These are phyloP conservation scores for Lymantria dispar DNA, from an alignment of 2,888 invertebrate species.

Conservation along the genomic window DNA sequence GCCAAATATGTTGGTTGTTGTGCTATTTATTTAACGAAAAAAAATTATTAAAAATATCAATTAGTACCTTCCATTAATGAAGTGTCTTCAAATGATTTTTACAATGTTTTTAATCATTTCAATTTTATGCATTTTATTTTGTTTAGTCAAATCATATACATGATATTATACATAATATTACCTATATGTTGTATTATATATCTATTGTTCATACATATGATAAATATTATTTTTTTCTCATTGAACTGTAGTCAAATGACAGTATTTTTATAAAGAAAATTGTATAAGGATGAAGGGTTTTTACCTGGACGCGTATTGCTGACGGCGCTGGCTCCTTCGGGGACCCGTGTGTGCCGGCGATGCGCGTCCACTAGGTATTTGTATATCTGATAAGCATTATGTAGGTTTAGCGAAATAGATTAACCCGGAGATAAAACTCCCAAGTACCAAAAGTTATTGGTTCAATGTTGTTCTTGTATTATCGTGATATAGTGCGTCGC, in stretches of 20 bases:
- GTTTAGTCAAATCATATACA: constrained; percentile 80
- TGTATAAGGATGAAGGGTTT: constrained; percentile 78
- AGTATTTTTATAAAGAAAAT: constrained; percentile 83
- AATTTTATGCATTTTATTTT: constrained; percentile 81
- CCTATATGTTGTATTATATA: constrained; percentile 68
- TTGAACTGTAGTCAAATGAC: constrained; percentile 83
- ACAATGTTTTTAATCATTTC: constrained; percentile 76
- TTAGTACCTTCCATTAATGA: constrained; percentile 76
- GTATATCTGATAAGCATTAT: constrained; percentile 82
- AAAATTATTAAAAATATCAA: constrained; percentile 66
- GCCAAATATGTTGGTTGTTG: constrained; percentile 80
- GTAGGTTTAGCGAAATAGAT: constrained; percentile 82
- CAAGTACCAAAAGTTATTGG: constrained; percentile 81
- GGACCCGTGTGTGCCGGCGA: constrained; percentile 17
- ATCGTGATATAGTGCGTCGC: constrained; percentile 79
- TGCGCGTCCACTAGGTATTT: constrained; percentile 56
- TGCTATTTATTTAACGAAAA: constrained; percentile 73
- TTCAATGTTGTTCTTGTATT: constrained; percentile 80
- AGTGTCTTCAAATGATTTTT: constrained; percentile 76
- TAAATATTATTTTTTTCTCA: constrained; percentile 75
- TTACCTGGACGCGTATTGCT: constrained; percentile 49
- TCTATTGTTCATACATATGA: constrained; percentile 74
- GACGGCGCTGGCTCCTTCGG: constrained; percentile 13
- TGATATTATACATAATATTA: constrained; percentile 72
- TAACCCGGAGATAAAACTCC: constrained; percentile 69